Percentiles rank a stretch among this genome's conserved stretches.
Evolutionary conservation across 2,113 vertebrate species (phyloP).

Genomic region (Prionailurus bengalensis): DNA sequence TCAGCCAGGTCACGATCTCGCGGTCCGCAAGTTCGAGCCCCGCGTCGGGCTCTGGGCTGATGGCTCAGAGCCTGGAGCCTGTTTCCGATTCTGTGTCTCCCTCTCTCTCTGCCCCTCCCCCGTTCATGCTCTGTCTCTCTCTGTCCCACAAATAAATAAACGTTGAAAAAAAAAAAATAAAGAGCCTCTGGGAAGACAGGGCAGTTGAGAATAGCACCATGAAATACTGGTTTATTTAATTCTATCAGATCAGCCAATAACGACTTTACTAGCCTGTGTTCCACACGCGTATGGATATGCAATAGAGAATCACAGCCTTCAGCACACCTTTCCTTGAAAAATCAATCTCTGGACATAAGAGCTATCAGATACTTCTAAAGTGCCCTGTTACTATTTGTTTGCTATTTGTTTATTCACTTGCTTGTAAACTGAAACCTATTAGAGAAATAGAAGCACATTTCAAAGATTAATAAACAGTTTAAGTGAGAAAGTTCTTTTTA

Average conservation of each 20-base stretch:
- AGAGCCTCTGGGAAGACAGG: background rate
- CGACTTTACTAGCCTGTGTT: background rate
- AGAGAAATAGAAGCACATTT: background rate
- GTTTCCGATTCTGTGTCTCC: no score
- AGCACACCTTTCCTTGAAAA: background rate
- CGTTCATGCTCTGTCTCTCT: no score
- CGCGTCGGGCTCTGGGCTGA: no score
- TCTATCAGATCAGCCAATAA: background rate
- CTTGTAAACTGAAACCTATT: background rate
- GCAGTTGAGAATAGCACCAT: background rate
- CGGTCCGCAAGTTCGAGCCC: no score
- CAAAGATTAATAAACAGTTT: background rate
- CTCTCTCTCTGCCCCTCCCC: no score
- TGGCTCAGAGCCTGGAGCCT: no score
- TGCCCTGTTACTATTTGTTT: background rate
- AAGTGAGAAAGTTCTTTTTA: background rate
- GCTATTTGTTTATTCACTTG: background rate
- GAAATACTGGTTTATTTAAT: background rate
- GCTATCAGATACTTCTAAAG: background rate
- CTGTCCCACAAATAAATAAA: no score
- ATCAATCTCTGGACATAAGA: background rate
- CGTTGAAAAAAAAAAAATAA: background rate
- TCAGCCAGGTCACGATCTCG: no score
- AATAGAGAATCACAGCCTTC: background rate
- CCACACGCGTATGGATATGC: fast-evolving